Evolutionary conservation across 2,113 vertebrate species (phyloP), one percentile per base, ranked within the genome.

Genomic region (Ursus arctos): DNA sequence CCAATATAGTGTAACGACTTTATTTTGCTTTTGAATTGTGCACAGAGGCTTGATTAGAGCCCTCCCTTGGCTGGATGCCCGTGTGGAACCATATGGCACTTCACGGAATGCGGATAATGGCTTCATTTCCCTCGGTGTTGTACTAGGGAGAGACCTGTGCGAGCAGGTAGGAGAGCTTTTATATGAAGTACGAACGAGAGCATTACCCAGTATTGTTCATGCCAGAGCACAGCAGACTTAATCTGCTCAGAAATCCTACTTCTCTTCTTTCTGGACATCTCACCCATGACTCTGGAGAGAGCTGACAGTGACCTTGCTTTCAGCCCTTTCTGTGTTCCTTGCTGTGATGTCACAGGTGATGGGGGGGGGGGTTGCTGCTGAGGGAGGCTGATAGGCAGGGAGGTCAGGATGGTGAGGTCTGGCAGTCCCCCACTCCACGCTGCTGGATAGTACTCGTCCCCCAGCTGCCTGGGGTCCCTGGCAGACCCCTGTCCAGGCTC

Each of bases 41-140:
- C 87, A n/a, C 95, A 28, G 93, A 83, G 82, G 49, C 89, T 93
- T 61, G 94, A 28, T n/a, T 4, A 49, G 95, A 77, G 28, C 76
- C 79, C 91, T 96, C 59, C 84, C 63, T 96, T 97, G 98, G 97
- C 97, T 2, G 82, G 49, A 10, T 55, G 97, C 96, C 96, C 47
- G 0, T 2, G 26, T 36, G 59, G 72, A 96, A 63, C 88, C 31
- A 15, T 49, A 13, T 19, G 91, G 96, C 40, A 4, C 88, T 59
- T 92, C 49, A 43, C 0, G 86, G 96, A 96, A 97, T 95, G 97
- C 92, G 65, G 80, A 81, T 96, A 96, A 95, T 96, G 87, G 89
- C 92, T 97, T 95, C 89, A 33, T 77, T 88, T 92, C 65, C 95
- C 57, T 47, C 51, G 65, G 33, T 26, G 82, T 33, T 79, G 72